These are phyloP conservation scores for Pogonomyrmex californicus DNA, from an alignment of 1,140 invertebrate genomes.

Conservation along the genomic window DNA sequence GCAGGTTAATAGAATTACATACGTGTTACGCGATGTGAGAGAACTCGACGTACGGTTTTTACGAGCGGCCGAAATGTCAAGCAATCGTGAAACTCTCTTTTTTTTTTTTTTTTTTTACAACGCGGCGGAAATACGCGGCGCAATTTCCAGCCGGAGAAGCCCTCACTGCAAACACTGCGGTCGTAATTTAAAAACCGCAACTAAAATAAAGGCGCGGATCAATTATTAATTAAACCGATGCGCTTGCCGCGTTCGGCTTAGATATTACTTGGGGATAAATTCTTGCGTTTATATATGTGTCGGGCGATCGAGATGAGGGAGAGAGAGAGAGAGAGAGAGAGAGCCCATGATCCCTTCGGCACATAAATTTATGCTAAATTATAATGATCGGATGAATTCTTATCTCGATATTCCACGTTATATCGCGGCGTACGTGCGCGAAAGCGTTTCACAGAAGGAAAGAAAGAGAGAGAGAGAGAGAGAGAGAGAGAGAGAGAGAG, in stretches of 20 bases:
- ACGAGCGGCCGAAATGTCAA: neutral
- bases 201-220: neutral
- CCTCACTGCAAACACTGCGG: neutral
- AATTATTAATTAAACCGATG: conserved; percentile 27
- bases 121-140: neutral
- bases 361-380: conserved; percentile 63
- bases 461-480: too few species aligned
- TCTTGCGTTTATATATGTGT: conserved; percentile 30
- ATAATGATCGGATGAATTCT: conserved; percentile 64
- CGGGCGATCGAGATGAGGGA: conserved; percentile 25
- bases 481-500: neutral
- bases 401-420: conserved; percentile 63
- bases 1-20: neutral
- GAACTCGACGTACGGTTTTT: neutral
- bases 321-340: too few species aligned
- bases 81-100: neutral
- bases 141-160: neutral
- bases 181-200: neutral
- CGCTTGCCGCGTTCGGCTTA: neutral
- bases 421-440: conserved; percentile 53
- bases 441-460: conserved; percentile 30
- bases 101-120: neutral
- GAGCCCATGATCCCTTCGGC: conserved; percentile 3
- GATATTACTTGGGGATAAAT: conserved; percentile 20
- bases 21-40: neutral